Conservation (phyloP, 2,113 vertebrate genomes). For the Dicaeum eximium region DNA sequence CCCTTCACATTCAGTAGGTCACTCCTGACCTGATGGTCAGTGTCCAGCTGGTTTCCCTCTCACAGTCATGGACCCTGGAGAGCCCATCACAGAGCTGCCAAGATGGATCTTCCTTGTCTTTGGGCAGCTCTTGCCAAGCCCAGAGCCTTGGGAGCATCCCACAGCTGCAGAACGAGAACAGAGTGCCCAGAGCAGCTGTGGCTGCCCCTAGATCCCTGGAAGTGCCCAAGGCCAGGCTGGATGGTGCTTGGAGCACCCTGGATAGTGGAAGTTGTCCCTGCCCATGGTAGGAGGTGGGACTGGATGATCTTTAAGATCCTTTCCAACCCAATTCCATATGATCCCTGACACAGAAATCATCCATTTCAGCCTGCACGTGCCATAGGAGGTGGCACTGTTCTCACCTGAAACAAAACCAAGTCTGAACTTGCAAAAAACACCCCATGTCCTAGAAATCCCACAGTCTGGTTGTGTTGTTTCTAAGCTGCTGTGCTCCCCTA, state of each 20-base stretch:
- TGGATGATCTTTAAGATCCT: background rate
- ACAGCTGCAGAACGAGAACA: fast-evolving
- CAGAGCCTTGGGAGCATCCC: background rate
- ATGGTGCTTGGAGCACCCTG: fast-evolving
- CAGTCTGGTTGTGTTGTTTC: background rate
- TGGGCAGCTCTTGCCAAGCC: background rate
- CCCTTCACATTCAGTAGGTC: background rate
- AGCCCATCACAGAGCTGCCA: background rate
- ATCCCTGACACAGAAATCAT: background rate
- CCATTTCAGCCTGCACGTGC: background rate
- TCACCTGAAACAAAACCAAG: background rate
- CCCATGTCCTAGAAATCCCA: background rate
- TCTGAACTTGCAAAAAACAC: background rate
- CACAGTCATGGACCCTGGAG: background rate
- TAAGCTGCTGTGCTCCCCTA: background rate
- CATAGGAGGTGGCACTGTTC: background rate
- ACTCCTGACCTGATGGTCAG: background rate
- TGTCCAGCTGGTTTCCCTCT: background rate
- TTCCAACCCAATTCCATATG: background rate
- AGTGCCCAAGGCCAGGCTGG: background rate
- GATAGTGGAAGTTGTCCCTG: fast-evolving
- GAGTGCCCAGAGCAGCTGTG: background rate
- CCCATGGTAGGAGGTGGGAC: background rate
- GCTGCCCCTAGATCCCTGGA: background rate
- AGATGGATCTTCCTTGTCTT: background rate